Conservation (phyloP, 2,888 invertebrate species). For the Gandaritis pyraliata region DNA sequence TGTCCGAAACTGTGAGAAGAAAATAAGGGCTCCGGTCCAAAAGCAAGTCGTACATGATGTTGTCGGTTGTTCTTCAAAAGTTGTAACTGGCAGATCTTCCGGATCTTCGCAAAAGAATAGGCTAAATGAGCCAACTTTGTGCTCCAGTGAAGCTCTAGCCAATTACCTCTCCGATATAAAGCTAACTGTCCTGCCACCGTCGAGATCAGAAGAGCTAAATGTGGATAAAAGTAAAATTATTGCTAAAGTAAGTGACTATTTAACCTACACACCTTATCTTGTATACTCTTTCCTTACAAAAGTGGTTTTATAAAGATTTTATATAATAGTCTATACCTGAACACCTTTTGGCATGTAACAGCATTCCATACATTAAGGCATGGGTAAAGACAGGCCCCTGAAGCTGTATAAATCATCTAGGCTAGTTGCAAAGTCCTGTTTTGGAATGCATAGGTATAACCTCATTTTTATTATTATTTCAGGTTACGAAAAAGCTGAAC, state of each 20-base stretch:
- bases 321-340: no score
- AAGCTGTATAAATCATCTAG: no score
- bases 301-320: no score
- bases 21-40: conserved; percentile 47
- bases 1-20: conserved; percentile 66
- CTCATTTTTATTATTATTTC: conserved; percentile 43
- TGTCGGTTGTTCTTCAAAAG: conserved; percentile 48
- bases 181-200: conserved; percentile 49
- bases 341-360: no score
- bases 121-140: conserved; percentile 63
- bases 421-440: no score
- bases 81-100: conserved; percentile 37
- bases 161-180: conserved; percentile 66
- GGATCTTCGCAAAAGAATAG: conserved; percentile 50
- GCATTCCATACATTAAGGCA: no score
- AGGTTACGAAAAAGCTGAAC: conserved; percentile 76
- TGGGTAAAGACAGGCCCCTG: no score
- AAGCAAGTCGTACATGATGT: conserved; percentile 56
- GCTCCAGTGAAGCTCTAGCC: conserved; percentile 71
- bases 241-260: conserved; percentile 56
- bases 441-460: no score
- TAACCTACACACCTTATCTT: not conserved
- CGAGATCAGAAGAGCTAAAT: conserved; percentile 54
- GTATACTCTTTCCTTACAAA: no score
- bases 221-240: conserved; percentile 54